Evolutionary conservation across 2,113 vertebrate species (phyloP).

Genomic region (Xiphophorus maculatus): DNA sequence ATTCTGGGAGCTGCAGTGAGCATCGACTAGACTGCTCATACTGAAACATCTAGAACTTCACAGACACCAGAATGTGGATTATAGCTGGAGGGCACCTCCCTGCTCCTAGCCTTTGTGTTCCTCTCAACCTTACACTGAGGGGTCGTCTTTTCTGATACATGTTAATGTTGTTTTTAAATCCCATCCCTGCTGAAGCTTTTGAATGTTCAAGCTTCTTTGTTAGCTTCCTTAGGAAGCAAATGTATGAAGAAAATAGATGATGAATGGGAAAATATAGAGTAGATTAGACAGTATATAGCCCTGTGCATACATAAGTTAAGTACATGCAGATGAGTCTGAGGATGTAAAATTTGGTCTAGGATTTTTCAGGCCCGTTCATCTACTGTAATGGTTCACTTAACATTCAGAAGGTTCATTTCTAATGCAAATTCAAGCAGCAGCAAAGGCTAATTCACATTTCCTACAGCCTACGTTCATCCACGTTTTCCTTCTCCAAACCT

Average conservation of each 20-base stretch:
- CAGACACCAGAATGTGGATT: constrained; percentile 10
- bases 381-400: no score
- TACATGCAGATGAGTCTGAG: background rate
- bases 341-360: background rate
- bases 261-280: background rate
- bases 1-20: constrained; percentile 18
- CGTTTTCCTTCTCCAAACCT: no score
- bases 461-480: no score
- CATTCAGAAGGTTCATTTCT: no score
- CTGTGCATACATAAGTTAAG: background rate
- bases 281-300: background rate
- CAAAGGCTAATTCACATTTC: no score
- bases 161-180: constrained; percentile 19
- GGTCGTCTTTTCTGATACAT: constrained; percentile 1
- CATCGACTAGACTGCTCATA: constrained; percentile 4
- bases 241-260: constrained; percentile 16
- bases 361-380: background rate
- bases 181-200: constrained; percentile 27
- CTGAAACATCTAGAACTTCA: constrained; percentile 29
- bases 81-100: constrained; percentile 3
- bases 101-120: background rate
- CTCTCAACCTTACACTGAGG: constrained; percentile 11
- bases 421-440: no score
- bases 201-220: constrained; percentile 50
- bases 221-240: constrained; percentile 19